Evolutionary conservation across 1,140 invertebrate genomes (phyloP).

Genomic region (Drosophila ficusphila): DNA sequence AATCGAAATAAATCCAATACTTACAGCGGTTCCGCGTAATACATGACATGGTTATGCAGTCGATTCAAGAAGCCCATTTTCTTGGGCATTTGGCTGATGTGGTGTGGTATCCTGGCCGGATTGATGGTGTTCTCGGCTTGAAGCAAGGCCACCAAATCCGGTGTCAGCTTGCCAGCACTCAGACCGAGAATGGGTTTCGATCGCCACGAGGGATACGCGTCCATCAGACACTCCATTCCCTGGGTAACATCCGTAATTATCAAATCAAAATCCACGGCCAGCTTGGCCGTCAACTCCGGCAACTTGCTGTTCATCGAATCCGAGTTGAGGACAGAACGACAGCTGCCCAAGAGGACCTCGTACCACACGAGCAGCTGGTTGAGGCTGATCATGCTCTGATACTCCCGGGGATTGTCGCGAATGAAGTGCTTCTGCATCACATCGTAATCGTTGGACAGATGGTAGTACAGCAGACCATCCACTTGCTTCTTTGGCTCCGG

Average conservation of each 20-base stretch:
- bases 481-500: background rate
- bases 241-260: slow-evolving; percentile 65
- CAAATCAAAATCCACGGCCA: slow-evolving; percentile 37
- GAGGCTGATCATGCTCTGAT: slow-evolving; percentile 14
- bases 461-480: background rate
- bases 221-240: slow-evolving; percentile 52
- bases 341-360: slow-evolving; percentile 48
- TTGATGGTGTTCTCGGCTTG: slow-evolving; percentile 55
- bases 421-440: slow-evolving; percentile 47
- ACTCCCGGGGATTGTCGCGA: background rate
- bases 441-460: slow-evolving; percentile 45
- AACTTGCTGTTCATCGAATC: background rate
- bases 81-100: slow-evolving; percentile 24
- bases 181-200: slow-evolving; percentile 56
- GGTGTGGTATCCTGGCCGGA: slow-evolving; percentile 53
- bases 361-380: slow-evolving; percentile 61
- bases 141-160: slow-evolving; percentile 28
- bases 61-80: slow-evolving; percentile 67
- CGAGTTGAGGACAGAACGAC: slow-evolving; percentile 10
- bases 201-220: background rate
- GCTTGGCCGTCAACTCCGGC: background rate
- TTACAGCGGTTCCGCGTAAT: slow-evolving; percentile 47
- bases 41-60: slow-evolving; percentile 68
- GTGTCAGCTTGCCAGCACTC: slow-evolving; percentile 56
- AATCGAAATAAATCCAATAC: background rate